phyloP scores from a whole-genome alignment of 2,888 invertebrate species.

The Eupeodes latifasciatus region DNA sequence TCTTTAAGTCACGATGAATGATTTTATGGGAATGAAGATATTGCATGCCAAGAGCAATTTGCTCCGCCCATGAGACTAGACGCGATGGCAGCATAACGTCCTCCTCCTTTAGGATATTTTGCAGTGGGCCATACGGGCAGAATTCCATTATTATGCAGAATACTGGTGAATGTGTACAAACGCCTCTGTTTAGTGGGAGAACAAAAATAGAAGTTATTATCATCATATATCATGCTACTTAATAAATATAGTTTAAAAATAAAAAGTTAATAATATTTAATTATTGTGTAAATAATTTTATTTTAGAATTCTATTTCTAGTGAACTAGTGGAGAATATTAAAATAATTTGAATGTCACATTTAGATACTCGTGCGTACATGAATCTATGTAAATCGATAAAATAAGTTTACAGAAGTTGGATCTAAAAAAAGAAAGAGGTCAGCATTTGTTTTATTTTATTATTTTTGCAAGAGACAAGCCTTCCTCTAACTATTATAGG shows the following conservation, averaged over 20 bases:
- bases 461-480: not conserved
- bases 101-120: conserved; percentile 93
- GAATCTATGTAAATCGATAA: conserved; percentile 1
- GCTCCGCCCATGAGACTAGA: conserved; percentile 96
- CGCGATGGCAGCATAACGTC: conserved; percentile 93
- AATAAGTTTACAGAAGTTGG: not conserved
- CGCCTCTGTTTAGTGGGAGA: conserved; percentile 87
- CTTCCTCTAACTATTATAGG: not conserved
- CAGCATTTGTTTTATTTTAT: conserved; percentile 6
- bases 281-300: not conserved
- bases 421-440: not conserved
- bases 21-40: conserved; percentile 98
- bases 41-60: conserved; percentile 98
- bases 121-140: conserved; percentile 97
- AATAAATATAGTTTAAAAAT: not conserved
- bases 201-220: not conserved
- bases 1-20: conserved; percentile 99
- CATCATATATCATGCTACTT: not conserved
- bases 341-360: not conserved
- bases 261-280: not conserved
- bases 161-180: conserved; percentile 95
- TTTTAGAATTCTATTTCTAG: not conserved
- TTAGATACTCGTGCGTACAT: not conserved
- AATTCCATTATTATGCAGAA: conserved; percentile 99
- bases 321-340: not conserved